These are phyloP conservation scores for Morone chrysops DNA, from an alignment of 2,113 vertebrate species.

Conservation along the genomic window DNA sequence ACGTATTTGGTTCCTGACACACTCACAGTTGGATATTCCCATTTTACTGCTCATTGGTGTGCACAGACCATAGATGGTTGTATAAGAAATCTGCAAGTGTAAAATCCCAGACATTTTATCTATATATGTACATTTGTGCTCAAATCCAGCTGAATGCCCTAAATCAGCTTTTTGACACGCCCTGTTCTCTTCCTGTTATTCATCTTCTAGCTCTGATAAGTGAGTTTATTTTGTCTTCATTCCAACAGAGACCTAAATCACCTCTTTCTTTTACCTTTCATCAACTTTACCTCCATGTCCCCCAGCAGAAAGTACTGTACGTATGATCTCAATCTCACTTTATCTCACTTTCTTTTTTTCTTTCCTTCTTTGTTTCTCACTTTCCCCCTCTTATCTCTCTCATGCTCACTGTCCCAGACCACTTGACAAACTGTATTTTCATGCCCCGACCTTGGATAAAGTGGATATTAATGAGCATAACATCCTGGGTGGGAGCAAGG, in stretches of 20 bases:
- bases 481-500: constrained; percentile 19
- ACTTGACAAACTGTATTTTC: constrained; percentile 41
- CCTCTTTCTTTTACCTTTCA: constrained; percentile 34
- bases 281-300: constrained; percentile 23
- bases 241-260: constrained; percentile 40
- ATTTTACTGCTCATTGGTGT: not conserved
- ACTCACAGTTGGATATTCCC: not conserved
- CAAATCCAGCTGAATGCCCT: not conserved
- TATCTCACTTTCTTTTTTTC: not conserved
- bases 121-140: not conserved
- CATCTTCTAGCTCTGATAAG: constrained; percentile 40
- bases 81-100: not conserved
- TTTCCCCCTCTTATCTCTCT: not conserved
- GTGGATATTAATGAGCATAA: constrained; percentile 30
- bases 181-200: constrained; percentile 52
- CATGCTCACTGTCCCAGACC: not conserved
- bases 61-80: constrained; percentile 6
- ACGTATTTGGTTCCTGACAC: not conserved
- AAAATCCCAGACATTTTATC: not conserved
- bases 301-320: not conserved
- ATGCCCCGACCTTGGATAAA: constrained; percentile 41
- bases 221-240: constrained; percentile 57
- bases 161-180: constrained; percentile 15
- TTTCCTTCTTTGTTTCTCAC: not conserved
- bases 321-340: constrained; percentile 26